A percentile compares a stretch with the other conserved stretches of the same genome.
Conservation (phyloP, 2,888 invertebrate genomes). For the Abscondita cerata region DNA sequence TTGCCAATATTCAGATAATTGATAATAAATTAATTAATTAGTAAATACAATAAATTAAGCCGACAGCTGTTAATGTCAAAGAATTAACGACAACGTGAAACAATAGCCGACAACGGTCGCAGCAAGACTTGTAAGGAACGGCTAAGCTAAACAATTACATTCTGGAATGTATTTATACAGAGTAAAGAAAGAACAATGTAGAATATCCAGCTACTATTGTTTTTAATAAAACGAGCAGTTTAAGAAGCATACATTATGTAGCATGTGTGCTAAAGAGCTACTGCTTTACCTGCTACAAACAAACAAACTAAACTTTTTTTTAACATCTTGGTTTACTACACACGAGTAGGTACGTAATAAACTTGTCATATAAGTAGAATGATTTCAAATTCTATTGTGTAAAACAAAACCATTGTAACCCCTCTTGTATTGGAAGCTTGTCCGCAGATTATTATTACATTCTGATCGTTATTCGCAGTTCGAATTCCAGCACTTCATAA, state of each 20-base stretch:
- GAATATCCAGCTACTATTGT: slow-evolving; percentile 30
- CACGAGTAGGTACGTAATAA: slow-evolving; percentile 5
- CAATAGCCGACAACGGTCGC: slow-evolving; percentile 26
- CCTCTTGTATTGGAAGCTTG: slow-evolving; percentile 16
- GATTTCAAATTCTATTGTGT: slow-evolving; percentile 12
- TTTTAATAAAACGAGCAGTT: slow-evolving; percentile 25
- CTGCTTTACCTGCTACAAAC: slow-evolving; percentile 6
- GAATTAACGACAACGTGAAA: slow-evolving; percentile 26
- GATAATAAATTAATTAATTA: slow-evolving; percentile 13
- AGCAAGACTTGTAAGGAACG: slow-evolving; percentile 25
- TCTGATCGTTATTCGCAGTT: slow-evolving; percentile 36
- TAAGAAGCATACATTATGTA: slow-evolving; percentile 22
- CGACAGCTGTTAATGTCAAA: slow-evolving; percentile 22
- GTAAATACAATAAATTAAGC: slow-evolving; percentile 13
- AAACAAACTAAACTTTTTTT: slow-evolving; percentile 4
- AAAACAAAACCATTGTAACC: slow-evolving; percentile 20
- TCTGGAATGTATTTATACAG: slow-evolving; percentile 31
- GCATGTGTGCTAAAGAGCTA: slow-evolving; percentile 15
- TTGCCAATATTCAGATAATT: background rate
- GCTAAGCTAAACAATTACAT: slow-evolving; percentile 31
- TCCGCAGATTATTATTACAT: slow-evolving; percentile 36
- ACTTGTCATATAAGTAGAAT: slow-evolving; percentile 13
- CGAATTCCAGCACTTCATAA: slow-evolving; percentile 32
- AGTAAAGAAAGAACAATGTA: slow-evolving; percentile 28
- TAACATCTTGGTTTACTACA: background rate